Evolutionary conservation across 2,888 invertebrate genomes (phyloP), one percentile per base, ranked within the genome.

Genomic region (Brenthis ino): DNA sequence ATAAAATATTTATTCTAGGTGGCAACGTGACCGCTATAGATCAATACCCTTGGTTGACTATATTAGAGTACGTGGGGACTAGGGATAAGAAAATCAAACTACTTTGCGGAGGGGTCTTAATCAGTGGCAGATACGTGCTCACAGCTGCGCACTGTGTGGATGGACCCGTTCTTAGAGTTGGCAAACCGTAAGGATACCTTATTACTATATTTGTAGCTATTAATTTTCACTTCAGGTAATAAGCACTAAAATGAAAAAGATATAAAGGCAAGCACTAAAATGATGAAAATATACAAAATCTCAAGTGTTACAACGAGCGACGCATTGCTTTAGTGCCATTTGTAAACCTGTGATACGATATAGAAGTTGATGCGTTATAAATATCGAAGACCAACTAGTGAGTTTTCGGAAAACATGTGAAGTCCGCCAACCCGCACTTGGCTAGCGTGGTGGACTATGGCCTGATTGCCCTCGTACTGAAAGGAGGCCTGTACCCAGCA

Each of bases 121-220:
- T 94, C 71, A 93, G 89, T 72, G 79, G 82, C 0, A 82, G 81
- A 81, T 94, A 94, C 74, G 90, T 94, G 1, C 72, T 94, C 8
- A 94, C 94, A 0, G 94, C 94, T 1, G 94, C 87, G 0, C 94
- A 94, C 79, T 94, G 94, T 74, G 87, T 94, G 0, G 76, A 72
- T 0, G 94, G 94, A 33, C 73, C 76, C 8, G 86, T 89, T 24
- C 75, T 85, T 1, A 77, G 71, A 2, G 69, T 77, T 16, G 91
- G 89, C 58, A 82, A 70, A 64, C 85, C 93, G 94, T 94, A 79
- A 88, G 93, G 85, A 51, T 16, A 33, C 61, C 55, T 16, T 53
- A 53, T 3, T 4, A 28, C 4, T 28, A 28, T 4, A 28, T 28
- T 4, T 28, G 28, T 28, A 20, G 20, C 20, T 20, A 20, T 20